Percentiles rank a stretch among this genome's conserved stretches.
Evolutionary conservation across 2,797 vertebrate species (phyloP).

Genomic region (Nannoperca obscura): DNA sequence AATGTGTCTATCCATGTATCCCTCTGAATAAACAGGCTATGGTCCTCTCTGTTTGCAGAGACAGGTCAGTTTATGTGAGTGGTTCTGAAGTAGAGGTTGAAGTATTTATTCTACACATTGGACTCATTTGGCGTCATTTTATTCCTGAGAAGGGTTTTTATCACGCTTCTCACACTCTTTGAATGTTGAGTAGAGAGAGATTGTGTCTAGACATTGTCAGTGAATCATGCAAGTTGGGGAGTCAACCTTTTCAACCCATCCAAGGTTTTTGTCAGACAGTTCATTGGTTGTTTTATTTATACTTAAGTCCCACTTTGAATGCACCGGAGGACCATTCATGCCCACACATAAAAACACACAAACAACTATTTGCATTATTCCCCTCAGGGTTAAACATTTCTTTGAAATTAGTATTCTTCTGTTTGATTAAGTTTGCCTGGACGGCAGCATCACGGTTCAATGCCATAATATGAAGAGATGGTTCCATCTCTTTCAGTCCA

Average conservation of each 20-base stretch:
- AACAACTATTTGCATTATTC: slow-evolving; percentile 6
- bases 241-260: slow-evolving; percentile 57
- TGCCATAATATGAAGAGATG: not conserved
- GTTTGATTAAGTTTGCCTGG: slow-evolving; percentile 26
- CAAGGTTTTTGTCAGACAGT: slow-evolving; percentile 52
- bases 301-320: slow-evolving; percentile 41
- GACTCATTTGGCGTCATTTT: slow-evolving; percentile 23
- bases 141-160: slow-evolving; percentile 23
- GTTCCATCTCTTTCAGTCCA: slow-evolving; percentile 16
- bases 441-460: slow-evolving; percentile 3
- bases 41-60: slow-evolving; percentile 44
- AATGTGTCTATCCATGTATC: slow-evolving; percentile 32
- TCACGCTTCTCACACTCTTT: slow-evolving; percentile 27
- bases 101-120: slow-evolving; percentile 39
- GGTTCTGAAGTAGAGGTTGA: slow-evolving; percentile 59
- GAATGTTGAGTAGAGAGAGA: slow-evolving; percentile 52
- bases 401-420: slow-evolving; percentile 1
- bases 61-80: slow-evolving; percentile 51
- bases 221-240: slow-evolving; percentile 55
- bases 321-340: slow-evolving; percentile 16
- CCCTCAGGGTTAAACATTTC: slow-evolving; percentile 16
- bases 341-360: not conserved
- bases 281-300: slow-evolving; percentile 55
- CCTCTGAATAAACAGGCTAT: slow-evolving; percentile 32
- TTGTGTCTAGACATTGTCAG: slow-evolving; percentile 65